Percentiles rank a stretch among this genome's conserved stretches.
phyloP scores from a whole-genome alignment of 23 tunicate genomes.

The Phallusia fumigata region DNA sequence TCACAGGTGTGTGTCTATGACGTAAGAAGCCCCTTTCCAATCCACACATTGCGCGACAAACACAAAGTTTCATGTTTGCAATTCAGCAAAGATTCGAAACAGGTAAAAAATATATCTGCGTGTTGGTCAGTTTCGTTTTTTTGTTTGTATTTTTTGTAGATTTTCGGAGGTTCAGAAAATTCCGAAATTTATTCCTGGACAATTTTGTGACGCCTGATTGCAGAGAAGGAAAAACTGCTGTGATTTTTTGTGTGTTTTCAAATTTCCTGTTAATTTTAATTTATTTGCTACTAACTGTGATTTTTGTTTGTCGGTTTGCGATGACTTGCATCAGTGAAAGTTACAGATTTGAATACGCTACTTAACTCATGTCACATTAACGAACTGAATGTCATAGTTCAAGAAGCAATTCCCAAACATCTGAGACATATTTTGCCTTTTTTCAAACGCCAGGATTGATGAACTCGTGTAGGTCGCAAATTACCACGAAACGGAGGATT shows the following conservation, averaged over 20 bases:
- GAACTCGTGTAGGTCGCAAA: too few relatives aligned
- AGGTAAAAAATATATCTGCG: background rate
- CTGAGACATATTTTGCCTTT: too few relatives aligned
- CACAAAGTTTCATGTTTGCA: conserved; percentile 12
- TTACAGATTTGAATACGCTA: too few relatives aligned
- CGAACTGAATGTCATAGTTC: too few relatives aligned
- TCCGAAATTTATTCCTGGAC: background rate
- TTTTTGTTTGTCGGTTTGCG: too few relatives aligned
- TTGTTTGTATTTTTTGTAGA: background rate
- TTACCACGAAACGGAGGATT: too few relatives aligned
- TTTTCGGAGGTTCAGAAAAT: background rate
- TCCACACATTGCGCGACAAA: conserved; percentile 24
- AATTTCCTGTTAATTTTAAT: background rate
- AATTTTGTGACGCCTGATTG: background rate
- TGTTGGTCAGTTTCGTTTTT: background rate
- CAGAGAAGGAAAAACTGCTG: background rate
- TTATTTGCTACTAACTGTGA: background rate
- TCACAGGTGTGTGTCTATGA: conserved; percentile 45
- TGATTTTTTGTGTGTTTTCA: background rate
- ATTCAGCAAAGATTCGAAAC: conserved; percentile 14
- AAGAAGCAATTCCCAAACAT: too few relatives aligned
- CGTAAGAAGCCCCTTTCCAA: conserved; percentile 27
- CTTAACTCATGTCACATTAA: too few relatives aligned
- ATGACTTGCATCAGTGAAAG: too few relatives aligned
- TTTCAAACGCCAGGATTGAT: too few relatives aligned